Base-by-base conservation (phyloP, 2,113 vertebrate genomes). In the Zosterops hypoxanthus region DNA sequence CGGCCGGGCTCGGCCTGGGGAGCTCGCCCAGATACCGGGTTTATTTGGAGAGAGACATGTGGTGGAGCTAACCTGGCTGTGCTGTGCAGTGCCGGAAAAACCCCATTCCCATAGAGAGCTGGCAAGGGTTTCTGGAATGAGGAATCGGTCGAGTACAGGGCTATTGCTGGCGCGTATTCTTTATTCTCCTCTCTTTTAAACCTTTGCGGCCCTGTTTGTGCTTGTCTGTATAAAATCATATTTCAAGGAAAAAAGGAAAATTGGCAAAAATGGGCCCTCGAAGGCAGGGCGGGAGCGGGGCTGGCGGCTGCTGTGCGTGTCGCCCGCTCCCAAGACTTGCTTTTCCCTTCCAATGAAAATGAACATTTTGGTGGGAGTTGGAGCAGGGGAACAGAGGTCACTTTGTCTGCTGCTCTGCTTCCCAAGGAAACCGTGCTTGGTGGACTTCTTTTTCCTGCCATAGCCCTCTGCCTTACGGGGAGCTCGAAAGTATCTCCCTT, bases 301-400 rank as follows among this genome's bases (percentile, higher is more conserved):
- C 64, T 73, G 81, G 81, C 16, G 85, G 64, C 63, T 46, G 71
- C 11, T 44, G 25, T 88, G 88, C 33, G 9, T 10, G 68, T 50
- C 33, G 36, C 86, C 88, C 7, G 21, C 79, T 95, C 68, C 75
- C 75, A 72, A 70, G 21, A 22, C 71, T 55, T 82, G 82, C 65
- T 95, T 89, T 95, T 94, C 91, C 91, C 81, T 97, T 95, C 96
- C 95, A 95, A 94, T 90, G 87, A 85, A 95, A 95, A 92, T 55
- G 82, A 92, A 93, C 79, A 65, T 93, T 94, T 90, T 90, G 50
- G 79, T 96, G 80, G 86, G 90, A 97, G 94, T 83, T 73, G 82
- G 79, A 86, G 72, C 71, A 66, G 12, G 70, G 80, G 86, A 95
- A 95, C 96, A 97, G 95, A 97, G 95, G 95, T 95, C 94, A 96